phyloP scores from a whole-genome alignment of 2,797 vertebrate genomes.

The Glossophaga mutica region DNA sequence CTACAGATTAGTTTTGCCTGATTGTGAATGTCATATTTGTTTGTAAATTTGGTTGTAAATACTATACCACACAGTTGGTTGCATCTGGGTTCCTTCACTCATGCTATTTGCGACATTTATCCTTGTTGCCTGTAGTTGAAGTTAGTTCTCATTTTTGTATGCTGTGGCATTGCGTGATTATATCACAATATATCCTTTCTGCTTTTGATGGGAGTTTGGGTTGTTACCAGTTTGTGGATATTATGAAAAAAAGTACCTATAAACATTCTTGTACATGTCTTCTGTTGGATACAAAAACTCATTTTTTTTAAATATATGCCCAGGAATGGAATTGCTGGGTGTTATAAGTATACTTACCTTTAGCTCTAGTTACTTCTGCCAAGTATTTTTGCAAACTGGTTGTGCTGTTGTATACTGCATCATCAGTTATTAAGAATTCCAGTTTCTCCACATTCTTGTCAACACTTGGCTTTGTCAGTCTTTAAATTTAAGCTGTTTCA shows the following conservation, averaged over 20 bases:
- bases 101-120: background rate
- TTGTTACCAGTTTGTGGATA: background rate
- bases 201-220: background rate
- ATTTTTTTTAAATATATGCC: background rate
- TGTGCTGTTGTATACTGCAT: background rate
- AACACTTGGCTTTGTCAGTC: background rate
- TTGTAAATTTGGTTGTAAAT: background rate
- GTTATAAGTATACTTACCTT: background rate
- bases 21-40: background rate
- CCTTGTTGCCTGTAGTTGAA: background rate
- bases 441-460: background rate
- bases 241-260: background rate
- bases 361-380: background rate
- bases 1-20: background rate
- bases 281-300: background rate
- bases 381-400: background rate
- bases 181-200: background rate
- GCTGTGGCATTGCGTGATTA: background rate
- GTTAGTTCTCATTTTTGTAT: background rate
- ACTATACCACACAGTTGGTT: background rate
- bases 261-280: background rate
- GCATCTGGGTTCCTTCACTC: background rate
- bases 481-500: background rate
- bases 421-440: background rate
- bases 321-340: background rate